Percentiles rank a stretch among this genome's conserved stretches.
Conservation (phyloP, 2,888 invertebrate genomes). For the Pseudanteris insignis region DNA sequence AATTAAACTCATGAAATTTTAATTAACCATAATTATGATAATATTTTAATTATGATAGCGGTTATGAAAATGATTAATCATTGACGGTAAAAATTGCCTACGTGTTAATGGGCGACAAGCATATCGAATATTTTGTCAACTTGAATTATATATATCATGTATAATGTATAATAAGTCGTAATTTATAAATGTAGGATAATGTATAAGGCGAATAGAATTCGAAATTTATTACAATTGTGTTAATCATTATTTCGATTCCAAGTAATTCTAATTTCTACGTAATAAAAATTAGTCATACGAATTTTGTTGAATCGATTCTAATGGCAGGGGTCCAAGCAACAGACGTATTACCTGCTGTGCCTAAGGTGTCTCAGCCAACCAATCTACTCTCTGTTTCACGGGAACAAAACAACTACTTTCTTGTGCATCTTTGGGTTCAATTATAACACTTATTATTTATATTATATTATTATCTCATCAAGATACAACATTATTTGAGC, state of each 20-base stretch:
- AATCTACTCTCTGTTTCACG: slow-evolving; percentile 23
- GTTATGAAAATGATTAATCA: slow-evolving; percentile 22
- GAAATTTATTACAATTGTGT: slow-evolving; percentile 27
- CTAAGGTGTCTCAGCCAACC: slow-evolving; percentile 41
- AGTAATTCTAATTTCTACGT: slow-evolving; percentile 21
- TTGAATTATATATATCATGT: too few species aligned
- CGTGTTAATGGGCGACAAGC: too few species aligned
- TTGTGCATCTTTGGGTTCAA: slow-evolving; percentile 39
- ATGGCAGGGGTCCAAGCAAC: slow-evolving; percentile 39
- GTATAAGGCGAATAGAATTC: slow-evolving; percentile 2
- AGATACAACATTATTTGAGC: too few species aligned
- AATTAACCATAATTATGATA: slow-evolving; percentile 16
- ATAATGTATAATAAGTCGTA: too few species aligned
- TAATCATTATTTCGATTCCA: slow-evolving; percentile 26
- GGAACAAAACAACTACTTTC: slow-evolving; percentile 26
- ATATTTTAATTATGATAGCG: slow-evolving; percentile 16
- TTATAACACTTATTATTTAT: too few species aligned
- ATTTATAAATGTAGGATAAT: too few species aligned
- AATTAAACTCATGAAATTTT: slow-evolving; percentile 12
- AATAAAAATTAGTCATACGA: slow-evolving; percentile 45
- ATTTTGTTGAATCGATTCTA: slow-evolving; percentile 32
- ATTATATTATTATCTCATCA: neutral
- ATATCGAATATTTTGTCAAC: too few species aligned
- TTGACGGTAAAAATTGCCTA: slow-evolving; percentile 3
- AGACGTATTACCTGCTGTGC: slow-evolving; percentile 42